Evolutionary conservation across 2,113 vertebrate genomes (phyloP).

Genomic region (Apus apus): DNA sequence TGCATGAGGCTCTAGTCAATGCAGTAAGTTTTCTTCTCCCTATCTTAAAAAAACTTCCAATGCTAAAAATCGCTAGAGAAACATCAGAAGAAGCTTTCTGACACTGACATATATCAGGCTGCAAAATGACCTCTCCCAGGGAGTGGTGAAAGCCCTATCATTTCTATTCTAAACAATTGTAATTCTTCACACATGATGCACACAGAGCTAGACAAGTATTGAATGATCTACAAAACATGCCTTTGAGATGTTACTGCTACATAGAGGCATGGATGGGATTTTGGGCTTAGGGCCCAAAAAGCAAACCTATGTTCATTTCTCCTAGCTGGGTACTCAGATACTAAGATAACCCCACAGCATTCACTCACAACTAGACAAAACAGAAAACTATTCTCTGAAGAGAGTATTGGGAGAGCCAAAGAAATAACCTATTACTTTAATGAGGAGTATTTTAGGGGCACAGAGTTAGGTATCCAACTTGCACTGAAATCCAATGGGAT

Average conservation of each 20-base stretch:
- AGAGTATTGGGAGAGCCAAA: neutral
- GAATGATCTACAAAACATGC: neutral
- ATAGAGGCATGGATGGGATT: neutral
- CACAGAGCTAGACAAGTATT: neutral
- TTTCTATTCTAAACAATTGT: neutral
- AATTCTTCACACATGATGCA: neutral
- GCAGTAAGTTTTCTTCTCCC: neutral
- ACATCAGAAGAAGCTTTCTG: neutral
- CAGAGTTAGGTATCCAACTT: neutral
- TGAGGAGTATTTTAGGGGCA: neutral
- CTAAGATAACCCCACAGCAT: neutral
- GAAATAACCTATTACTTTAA: neutral
- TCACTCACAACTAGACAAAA: neutral
- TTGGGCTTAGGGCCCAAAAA: neutral
- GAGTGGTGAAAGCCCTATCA: slow-evolving; percentile 8
- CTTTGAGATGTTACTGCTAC: neutral
- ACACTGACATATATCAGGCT: neutral
- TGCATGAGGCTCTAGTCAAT: neutral
- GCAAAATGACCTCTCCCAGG: neutral
- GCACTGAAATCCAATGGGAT: neutral
- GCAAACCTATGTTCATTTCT: neutral
- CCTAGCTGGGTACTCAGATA: neutral
- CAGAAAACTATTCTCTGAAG: neutral
- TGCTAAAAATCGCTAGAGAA: neutral
- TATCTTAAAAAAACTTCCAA: neutral